Evolutionary conservation across 2,113 vertebrate genomes (phyloP).

Genomic region (Ophiodon elongatus): DNA sequence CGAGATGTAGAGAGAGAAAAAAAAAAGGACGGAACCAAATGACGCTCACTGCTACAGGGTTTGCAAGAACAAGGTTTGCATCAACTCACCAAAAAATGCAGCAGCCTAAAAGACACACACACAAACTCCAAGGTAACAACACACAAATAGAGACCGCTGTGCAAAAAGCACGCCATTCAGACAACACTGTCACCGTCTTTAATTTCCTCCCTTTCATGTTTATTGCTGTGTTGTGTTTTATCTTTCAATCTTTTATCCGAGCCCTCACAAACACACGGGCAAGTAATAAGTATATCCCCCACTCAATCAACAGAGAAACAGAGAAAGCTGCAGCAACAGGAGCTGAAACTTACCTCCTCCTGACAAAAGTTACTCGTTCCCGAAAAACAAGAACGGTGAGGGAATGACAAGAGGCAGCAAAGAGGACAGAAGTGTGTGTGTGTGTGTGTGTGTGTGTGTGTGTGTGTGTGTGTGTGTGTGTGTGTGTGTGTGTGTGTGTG

Average conservation of each 20-base stretch:
- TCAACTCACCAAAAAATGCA: conserved; percentile 21
- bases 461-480: conserved; percentile 12
- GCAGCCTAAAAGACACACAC: conserved; percentile 8
- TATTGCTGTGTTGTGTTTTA: conserved; percentile 56
- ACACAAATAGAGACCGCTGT: neutral
- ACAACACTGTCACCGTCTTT: conserved; percentile 45
- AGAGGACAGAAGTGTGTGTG: neutral
- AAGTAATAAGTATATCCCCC: conserved; percentile 32
- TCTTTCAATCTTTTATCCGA: conserved; percentile 52
- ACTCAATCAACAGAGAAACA: conserved; percentile 40
- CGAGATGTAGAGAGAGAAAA: neutral
- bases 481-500: conserved; percentile 6
- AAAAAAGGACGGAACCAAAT: neutral
- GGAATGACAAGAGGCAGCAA: neutral
- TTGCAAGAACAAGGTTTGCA: conserved; percentile 14
- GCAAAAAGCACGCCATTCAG: conserved; percentile 17
- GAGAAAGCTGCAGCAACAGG: conserved; percentile 43
- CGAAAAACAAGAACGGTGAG: conserved; percentile 9
- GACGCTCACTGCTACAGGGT: neutral
- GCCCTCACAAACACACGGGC: conserved; percentile 8
- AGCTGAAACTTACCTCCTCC: conserved; percentile 62
- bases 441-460: too few species aligned
- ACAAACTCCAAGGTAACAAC: neutral
- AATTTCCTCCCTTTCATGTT: conserved; percentile 65
- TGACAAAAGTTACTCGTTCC: conserved; percentile 33